Conservation (phyloP, 2,113 vertebrate species). For the Ifrita kowaldi region DNA sequence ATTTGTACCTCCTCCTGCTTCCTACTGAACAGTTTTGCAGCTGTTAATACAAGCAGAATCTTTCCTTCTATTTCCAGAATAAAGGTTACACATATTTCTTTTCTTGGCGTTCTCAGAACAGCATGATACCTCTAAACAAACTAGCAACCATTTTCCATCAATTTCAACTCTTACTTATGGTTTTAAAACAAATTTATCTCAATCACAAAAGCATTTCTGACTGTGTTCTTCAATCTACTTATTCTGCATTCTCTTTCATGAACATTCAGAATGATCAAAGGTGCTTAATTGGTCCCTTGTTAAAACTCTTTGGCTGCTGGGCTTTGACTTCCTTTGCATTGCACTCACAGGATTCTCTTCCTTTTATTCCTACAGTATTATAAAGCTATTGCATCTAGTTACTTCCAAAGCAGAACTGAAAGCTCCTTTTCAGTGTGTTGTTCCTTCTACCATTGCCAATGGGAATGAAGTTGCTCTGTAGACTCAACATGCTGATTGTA, state of each 20-base stretch:
- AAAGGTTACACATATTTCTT: neutral
- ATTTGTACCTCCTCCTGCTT: neutral
- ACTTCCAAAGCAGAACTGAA: neutral
- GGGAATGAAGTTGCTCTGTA: neutral
- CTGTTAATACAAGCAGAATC: neutral
- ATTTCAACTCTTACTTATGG: neutral
- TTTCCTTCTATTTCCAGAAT: neutral
- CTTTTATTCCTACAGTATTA: neutral
- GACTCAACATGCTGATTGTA: neutral
- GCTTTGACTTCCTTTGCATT: neutral
- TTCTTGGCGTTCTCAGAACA: neutral
- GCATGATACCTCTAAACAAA: neutral
- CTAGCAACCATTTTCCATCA: neutral
- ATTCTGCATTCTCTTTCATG: neutral
- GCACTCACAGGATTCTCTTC: neutral
- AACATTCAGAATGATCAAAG: neutral
- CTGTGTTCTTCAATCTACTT: neutral
- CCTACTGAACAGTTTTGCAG: neutral
- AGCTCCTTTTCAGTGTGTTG: neutral
- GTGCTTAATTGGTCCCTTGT: neutral
- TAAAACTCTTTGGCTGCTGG: neutral
- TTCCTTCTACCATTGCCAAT: neutral
- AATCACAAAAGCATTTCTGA: neutral
- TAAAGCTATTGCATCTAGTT: neutral
- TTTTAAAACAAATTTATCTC: neutral